Conservation (phyloP, 2,113 vertebrate genomes). For the Dromaius novaehollandiae region DNA sequence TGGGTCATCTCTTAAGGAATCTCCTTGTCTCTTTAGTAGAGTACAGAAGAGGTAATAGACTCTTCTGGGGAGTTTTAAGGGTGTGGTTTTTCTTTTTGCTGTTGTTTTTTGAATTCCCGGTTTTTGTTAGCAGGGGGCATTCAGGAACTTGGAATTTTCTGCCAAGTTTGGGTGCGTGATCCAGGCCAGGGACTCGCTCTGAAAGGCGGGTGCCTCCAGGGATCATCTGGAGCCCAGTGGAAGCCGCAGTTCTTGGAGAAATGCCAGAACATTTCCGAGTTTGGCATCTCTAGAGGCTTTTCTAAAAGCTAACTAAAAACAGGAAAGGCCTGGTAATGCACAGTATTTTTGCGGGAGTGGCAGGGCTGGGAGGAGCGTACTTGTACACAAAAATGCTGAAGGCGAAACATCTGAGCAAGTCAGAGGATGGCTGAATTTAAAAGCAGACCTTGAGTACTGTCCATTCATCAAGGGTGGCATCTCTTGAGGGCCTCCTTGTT, state of each 20-base stretch:
- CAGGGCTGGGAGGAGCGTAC: accelerated
- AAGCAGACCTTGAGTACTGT: not conserved
- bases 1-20: not conserved
- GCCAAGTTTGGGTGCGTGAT: too few relatives aligned
- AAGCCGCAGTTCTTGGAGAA: not conserved
- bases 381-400: not conserved
- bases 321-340: not conserved
- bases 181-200: not conserved
- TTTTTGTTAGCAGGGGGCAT: not conserved
- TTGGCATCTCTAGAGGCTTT: not conserved
- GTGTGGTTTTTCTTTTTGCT: not conserved
- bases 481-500: not conserved
- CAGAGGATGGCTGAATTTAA: not conserved
- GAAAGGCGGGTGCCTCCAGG: not conserved
- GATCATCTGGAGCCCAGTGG: not conserved
- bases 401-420: not conserved
- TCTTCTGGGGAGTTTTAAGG: not conserved
- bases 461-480: not conserved
- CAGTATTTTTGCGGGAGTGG: not conserved
- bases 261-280: not conserved
- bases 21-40: not conserved
- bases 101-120: not conserved
- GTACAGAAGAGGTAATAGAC: not conserved
- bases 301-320: not conserved
- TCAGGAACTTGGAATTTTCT: not conserved